Percentiles rank a stretch among this genome's conserved stretches.
phyloP scores from a whole-genome alignment of 2,113 vertebrate species.

The Tenebrosternarchus preto region DNA sequence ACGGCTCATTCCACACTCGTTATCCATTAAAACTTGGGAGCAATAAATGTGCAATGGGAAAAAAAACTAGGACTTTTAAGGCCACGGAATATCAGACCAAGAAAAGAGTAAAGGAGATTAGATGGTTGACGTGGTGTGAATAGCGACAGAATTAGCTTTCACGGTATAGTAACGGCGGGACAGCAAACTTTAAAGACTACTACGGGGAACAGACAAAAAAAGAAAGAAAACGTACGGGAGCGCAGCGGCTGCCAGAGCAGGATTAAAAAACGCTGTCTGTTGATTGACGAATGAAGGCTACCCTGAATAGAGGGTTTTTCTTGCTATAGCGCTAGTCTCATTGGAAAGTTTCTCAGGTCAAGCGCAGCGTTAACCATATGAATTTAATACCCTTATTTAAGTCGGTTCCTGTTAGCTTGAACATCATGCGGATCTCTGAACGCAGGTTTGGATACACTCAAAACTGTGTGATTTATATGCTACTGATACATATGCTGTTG shows the following conservation, averaged over 20 bases:
- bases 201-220: constrained; percentile 60
- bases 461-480: neutral
- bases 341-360: constrained; percentile 82
- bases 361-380: constrained; percentile 81
- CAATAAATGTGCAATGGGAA: constrained; percentile 80
- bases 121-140: constrained; percentile 85
- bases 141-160: constrained; percentile 84
- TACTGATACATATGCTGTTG: neutral
- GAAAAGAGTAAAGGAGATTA: constrained; percentile 81
- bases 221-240: constrained; percentile 58
- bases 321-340: constrained; percentile 68
- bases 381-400: constrained; percentile 78
- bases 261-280: constrained; percentile 67
- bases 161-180: constrained; percentile 85
- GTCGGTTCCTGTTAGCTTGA: constrained; percentile 66
- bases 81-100: constrained; percentile 80
- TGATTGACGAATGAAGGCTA: constrained; percentile 75
- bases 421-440: neutral
- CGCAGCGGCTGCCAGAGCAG: no score
- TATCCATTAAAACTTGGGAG: constrained; percentile 85
- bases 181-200: constrained; percentile 72
- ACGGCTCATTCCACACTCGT: constrained; percentile 92
- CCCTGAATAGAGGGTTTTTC: constrained; percentile 64
- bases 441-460: neutral
- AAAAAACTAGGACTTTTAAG: constrained; percentile 66